Evolutionary conservation across 1,140 invertebrate species (phyloP).

Genomic region (Vanessa tameamea): DNA sequence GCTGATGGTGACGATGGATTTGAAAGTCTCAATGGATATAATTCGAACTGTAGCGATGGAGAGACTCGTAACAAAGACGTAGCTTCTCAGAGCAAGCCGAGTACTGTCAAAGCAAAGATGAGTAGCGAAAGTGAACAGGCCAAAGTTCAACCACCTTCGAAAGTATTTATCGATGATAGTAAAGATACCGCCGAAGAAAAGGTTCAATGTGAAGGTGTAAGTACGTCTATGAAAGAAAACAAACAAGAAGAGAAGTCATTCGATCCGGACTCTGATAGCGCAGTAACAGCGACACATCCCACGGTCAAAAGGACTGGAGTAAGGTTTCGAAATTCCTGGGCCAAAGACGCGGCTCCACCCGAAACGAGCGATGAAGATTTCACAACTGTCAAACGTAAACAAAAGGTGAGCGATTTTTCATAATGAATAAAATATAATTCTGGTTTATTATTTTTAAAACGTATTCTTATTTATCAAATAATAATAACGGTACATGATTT

Average conservation of each 20-base stretch:
- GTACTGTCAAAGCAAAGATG: slow-evolving; percentile 27
- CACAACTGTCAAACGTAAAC: slow-evolving; percentile 56
- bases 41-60: slow-evolving; percentile 85
- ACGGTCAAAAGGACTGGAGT: slow-evolving; percentile 63
- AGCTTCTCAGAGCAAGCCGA: slow-evolving; percentile 28
- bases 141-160: slow-evolving; percentile 25
- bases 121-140: slow-evolving; percentile 17
- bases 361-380: slow-evolving; percentile 69
- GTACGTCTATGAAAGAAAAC: slow-evolving; percentile 43
- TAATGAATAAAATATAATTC: neutral
- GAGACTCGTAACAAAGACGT: slow-evolving; percentile 49
- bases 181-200: slow-evolving; percentile 26
- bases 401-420: slow-evolving; percentile 57
- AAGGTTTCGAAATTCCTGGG: slow-evolving; percentile 70
- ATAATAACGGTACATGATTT: slow-evolving; percentile 10
- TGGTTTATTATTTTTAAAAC: neutral
- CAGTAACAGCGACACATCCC: slow-evolving; percentile 54
- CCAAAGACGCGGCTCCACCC: slow-evolving; percentile 57
- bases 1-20: slow-evolving; percentile 89
- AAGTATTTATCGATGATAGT: slow-evolving; percentile 25
- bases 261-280: slow-evolving; percentile 64
- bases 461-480: slow-evolving; percentile 25
- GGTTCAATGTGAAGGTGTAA: slow-evolving; percentile 38
- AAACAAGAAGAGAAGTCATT: slow-evolving; percentile 68
- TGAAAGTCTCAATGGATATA: slow-evolving; percentile 91